Evolutionary conservation across 2,113 vertebrate species (phyloP), one percentile per base, ranked within the genome.

Genomic region (Dendrocopos noguchii): DNA sequence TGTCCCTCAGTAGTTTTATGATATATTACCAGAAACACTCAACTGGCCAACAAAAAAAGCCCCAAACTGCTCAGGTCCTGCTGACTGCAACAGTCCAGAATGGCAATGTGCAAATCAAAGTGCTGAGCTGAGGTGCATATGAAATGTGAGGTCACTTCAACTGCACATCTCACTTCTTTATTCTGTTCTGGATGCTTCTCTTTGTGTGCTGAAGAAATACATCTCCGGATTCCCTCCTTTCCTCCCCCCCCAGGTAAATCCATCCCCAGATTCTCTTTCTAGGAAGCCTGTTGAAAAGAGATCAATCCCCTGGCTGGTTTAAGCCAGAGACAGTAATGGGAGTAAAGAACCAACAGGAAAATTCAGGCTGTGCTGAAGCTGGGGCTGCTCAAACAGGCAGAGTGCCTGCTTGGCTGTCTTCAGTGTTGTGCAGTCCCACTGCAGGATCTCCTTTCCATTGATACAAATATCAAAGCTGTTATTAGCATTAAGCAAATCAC

Each of bases 401-500:
- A 46, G 31, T 22, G 55, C 65, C 68, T 74, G 34, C 59, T 46
- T 61, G 46, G 56, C 60, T 74, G 31, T 10, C n/a, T 34, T 4
- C 15, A 70, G 53, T 36, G 24, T 0, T 81, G 87, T 16, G 3
- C 50, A 8, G 44, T 59, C 63, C 73, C 67, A 67, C 11, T 3
- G 74, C 14, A 77, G 70, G 55, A 74, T 93, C 87, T 9, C 46
- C 46, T 74, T 42, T 24, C 57, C 39, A 56, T 10, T 15, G 80
- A 77, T 77, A 77, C 42, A 33, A 80, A 52, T 61, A 67, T 15
- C 53, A 66, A 80, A 72, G 68, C 66, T 56, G 36, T 64, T 60
- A 80, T 84, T 77, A 77, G 18, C 50, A 87, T 90, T 84, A 85
- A 82, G 56, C 67, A 93, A 94, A 95, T 85, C 78, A 34, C 79